phyloP scores from a whole-genome alignment of 2,113 vertebrate genomes.

The Alethe castanea region DNA sequence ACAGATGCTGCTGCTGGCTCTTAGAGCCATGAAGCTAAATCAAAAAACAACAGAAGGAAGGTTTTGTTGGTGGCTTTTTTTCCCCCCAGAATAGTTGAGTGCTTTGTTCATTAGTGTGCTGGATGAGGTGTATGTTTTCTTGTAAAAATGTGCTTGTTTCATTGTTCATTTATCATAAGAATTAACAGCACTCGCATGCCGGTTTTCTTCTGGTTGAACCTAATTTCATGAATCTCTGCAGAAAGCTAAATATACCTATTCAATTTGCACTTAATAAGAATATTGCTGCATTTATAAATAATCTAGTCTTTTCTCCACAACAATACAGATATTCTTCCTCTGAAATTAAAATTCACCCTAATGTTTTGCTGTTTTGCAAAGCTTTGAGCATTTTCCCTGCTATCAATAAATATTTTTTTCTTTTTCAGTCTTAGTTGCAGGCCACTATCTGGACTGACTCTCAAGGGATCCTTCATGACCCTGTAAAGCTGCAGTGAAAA shows the following conservation, averaged over 20 bases:
- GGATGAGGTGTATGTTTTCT: background rate
- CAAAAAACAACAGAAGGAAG: background rate
- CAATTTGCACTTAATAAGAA: slow-evolving; percentile 9
- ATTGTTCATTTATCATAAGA: slow-evolving; percentile 4
- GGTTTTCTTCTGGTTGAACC: background rate
- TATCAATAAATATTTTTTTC: background rate
- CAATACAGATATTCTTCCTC: background rate
- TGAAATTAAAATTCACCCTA: background rate
- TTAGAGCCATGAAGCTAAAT: background rate
- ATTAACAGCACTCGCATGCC: background rate
- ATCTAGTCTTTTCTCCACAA: background rate
- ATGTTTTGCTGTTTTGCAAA: background rate
- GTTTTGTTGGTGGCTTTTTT: accelerated
- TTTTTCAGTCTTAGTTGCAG: background rate
- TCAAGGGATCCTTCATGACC: background rate
- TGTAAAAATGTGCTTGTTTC: background rate
- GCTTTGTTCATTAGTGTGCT: background rate
- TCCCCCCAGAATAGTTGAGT: background rate
- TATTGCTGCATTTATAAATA: slow-evolving; percentile 38
- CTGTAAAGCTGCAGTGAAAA: background rate
- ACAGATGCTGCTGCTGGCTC: background rate
- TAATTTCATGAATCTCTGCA: slow-evolving; percentile 34
- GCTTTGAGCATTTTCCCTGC: background rate
- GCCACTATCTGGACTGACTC: background rate
- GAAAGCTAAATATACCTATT: slow-evolving; percentile 41